Evolutionary conservation across 2,113 vertebrate species (phyloP).

Genomic region (Bubo blakistoni): DNA sequence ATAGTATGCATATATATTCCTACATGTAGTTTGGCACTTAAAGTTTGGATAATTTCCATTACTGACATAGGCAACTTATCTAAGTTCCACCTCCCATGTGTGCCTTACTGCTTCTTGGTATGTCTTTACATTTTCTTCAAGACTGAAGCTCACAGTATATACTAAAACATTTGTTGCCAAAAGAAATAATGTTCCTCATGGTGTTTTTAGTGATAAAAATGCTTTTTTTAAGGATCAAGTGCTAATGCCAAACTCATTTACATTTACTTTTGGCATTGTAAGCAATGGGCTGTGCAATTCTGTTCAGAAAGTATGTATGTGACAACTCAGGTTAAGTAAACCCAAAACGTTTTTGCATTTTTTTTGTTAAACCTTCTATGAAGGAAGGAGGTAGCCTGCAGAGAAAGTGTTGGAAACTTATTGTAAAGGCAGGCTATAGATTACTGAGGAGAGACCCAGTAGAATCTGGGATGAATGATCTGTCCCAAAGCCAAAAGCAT

Average conservation of each 20-base stretch:
- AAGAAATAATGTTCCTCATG: not conserved
- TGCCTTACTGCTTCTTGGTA: not conserved
- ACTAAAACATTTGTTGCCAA: slow-evolving; percentile 1
- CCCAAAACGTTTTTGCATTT: not conserved
- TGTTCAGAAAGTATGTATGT: not conserved
- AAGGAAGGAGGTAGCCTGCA: not conserved
- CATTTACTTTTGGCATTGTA: not conserved
- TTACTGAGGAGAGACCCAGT: not conserved
- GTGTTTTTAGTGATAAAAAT: slow-evolving; percentile 28
- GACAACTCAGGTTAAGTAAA: not conserved
- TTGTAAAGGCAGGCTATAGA: not conserved
- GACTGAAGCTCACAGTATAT: not conserved
- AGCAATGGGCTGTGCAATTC: not conserved
- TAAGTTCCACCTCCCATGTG: not conserved
- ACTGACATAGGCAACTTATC: not conserved
- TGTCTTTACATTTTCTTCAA: slow-evolving; percentile 7
- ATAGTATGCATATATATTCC: not conserved
- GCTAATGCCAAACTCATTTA: slow-evolving; percentile 19
- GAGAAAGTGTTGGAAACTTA: not conserved
- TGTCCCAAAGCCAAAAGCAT: not conserved
- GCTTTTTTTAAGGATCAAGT: not conserved
- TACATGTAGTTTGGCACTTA: not conserved
- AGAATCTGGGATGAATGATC: not conserved
- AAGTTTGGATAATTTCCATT: not conserved
- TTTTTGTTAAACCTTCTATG: not conserved